A percentile compares a stretch with the other conserved stretches of the same genome.
Conservation (phyloP, 2,113 vertebrate species). For the Ahaetulla prasina region DNA sequence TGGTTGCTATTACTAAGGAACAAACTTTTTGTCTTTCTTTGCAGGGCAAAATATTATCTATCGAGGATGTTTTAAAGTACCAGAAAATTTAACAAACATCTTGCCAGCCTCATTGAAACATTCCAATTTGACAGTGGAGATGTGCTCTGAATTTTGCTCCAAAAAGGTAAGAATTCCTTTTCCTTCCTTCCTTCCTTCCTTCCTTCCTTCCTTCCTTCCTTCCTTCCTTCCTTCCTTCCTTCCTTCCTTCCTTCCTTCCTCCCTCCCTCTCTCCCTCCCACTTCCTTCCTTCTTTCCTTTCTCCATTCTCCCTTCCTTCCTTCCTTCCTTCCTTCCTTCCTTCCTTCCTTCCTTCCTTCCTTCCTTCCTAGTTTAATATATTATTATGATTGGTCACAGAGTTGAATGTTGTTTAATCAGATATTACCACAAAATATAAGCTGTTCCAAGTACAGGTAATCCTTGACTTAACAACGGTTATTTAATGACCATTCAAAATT, state of each 20-base stretch:
- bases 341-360: background rate
- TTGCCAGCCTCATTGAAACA: conserved; percentile 77
- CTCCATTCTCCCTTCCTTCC: background rate
- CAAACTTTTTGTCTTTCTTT: conserved; percentile 54
- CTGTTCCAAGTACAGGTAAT: background rate
- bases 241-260: too few species aligned
- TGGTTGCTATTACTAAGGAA: conserved; percentile 25
- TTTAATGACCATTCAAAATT: background rate
- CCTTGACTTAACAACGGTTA: background rate
- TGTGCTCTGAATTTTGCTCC: conserved; percentile 89
- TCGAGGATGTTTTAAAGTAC: conserved; percentile 85
- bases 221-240: too few species aligned
- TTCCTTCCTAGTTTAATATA: background rate
- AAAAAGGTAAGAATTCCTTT: conserved; percentile 80
- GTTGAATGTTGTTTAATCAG: background rate
- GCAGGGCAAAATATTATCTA: conserved; percentile 84
- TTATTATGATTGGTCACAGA: background rate
- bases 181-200: background rate
- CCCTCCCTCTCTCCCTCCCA: too few species aligned
- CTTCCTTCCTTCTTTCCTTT: too few species aligned
- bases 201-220: too few species aligned
- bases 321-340: background rate
- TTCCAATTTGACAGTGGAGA: conserved; percentile 81
- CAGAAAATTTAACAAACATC: conserved; percentile 71
- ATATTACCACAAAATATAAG: background rate